A percentile compares a stretch with the other conserved stretches of the same genome.
Evolutionary conservation across 1,140 invertebrate species (phyloP).

Genomic region (Leucophenga varia): DNA sequence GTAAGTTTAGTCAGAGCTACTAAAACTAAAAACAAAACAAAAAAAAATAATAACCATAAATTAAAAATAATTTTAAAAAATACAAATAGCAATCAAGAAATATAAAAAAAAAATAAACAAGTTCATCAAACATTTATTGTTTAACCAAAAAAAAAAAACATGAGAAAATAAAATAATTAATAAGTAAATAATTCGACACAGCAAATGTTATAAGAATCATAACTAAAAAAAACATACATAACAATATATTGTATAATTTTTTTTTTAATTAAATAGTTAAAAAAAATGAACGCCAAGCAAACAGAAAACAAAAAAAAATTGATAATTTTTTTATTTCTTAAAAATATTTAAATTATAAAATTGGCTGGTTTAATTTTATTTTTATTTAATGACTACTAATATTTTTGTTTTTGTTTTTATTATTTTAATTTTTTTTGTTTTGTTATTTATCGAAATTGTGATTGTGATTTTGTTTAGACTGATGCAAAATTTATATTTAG

Average conservation of each 20-base stretch:
- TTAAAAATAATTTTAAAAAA: slow-evolving; percentile 12
- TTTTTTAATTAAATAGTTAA: slow-evolving; percentile 14
- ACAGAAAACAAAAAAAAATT: slow-evolving; percentile 9
- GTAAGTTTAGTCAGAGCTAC: slow-evolving; percentile 53
- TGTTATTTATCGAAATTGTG: slow-evolving; percentile 54
- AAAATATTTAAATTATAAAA: no score
- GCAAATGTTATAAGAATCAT: slow-evolving; percentile 8
- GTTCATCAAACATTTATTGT: slow-evolving; percentile 30
- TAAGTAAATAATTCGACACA: slow-evolving; percentile 1
- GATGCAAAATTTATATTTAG: slow-evolving; percentile 53
- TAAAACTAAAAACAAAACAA: slow-evolving; percentile 25
- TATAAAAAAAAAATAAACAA: slow-evolving; percentile 18
- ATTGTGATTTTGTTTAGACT: slow-evolving; percentile 54
- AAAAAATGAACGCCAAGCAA: slow-evolving; percentile 17
- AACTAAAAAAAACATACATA: slow-evolving; percentile 9
- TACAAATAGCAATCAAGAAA: slow-evolving; percentile 17
- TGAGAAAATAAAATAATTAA: no score
- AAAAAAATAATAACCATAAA: slow-evolving; percentile 15
- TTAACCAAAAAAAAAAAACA: slow-evolving; percentile 29
- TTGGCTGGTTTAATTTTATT: slow-evolving; percentile 2
- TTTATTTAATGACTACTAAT: no score
- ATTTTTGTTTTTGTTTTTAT: slow-evolving; percentile 19
- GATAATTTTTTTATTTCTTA: no score
- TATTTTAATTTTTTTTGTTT: slow-evolving; percentile 35
- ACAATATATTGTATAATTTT: slow-evolving; percentile 9